Conservation (phyloP, 2,888 invertebrate species). For the Drosophila incognita region DNA sequence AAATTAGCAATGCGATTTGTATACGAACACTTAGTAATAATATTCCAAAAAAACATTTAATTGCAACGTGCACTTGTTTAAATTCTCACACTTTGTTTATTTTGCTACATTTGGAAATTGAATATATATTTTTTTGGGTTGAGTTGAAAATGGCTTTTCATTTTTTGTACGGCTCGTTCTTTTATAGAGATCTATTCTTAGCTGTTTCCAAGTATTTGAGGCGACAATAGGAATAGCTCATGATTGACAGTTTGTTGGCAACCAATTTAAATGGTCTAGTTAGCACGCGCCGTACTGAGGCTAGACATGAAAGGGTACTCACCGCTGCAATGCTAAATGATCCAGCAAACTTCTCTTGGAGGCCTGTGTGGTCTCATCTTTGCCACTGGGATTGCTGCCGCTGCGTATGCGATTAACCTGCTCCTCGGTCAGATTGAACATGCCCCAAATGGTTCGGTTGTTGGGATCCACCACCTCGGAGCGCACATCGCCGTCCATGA, state of each 20-base stretch:
- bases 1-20: constrained; percentile 34
- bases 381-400: constrained; percentile 68
- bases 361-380: constrained; percentile 68
- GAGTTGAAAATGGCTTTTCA: constrained; percentile 3
- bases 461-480: constrained; percentile 82
- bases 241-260: constrained; percentile 33
- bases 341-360: constrained; percentile 72
- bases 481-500: constrained; percentile 73
- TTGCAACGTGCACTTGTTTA: constrained; percentile 49
- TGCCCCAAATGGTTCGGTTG: constrained; percentile 79
- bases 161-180: not conserved
- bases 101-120: constrained; percentile 14
- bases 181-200: constrained; percentile 26
- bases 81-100: constrained; percentile 20
- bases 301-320: constrained; percentile 47
- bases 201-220: constrained; percentile 3
- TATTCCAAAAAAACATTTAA: constrained; percentile 31
- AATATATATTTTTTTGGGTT: constrained; percentile 5
- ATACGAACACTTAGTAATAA: constrained; percentile 1
- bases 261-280: not conserved
- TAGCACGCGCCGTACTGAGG: constrained; percentile 1
- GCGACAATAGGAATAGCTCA: constrained; percentile 9
- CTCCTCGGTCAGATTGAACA: constrained; percentile 83
- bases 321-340: constrained; percentile 74
- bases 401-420: constrained; percentile 78